phyloP scores from a whole-genome alignment of 2,113 vertebrate species.

The Istiophorus platypterus region DNA sequence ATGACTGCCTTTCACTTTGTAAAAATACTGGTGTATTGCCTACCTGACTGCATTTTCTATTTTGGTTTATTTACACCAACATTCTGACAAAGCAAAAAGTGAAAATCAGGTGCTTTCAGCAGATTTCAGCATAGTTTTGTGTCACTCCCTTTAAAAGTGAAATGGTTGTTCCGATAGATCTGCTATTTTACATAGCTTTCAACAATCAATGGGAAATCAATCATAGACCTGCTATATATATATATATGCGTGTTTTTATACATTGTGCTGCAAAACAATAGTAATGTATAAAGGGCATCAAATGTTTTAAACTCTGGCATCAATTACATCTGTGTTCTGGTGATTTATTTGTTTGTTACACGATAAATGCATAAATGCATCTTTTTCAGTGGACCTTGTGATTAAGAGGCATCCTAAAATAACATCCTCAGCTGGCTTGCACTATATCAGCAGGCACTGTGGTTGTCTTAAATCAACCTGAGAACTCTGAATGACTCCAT shows the following conservation, averaged over 20 bases:
- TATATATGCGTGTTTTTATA: background rate
- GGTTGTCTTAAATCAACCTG: constrained; percentile 71
- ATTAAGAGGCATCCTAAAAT: constrained; percentile 73
- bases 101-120: background rate
- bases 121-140: background rate
- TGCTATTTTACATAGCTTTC: background rate
- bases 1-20: background rate
- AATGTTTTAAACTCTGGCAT: background rate
- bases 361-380: constrained; percentile 43
- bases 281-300: background rate
- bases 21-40: background rate
- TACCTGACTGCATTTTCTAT: background rate
- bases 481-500: constrained; percentile 63
- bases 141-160: background rate
- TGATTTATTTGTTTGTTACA: constrained; percentile 45
- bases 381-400: constrained; percentile 42
- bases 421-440: constrained; percentile 70
- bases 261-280: too few relatives aligned
- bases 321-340: constrained; percentile 1
- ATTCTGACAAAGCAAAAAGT: background rate
- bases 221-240: background rate
- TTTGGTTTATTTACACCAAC: background rate
- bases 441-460: constrained; percentile 65
- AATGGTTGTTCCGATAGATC: background rate
- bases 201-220: background rate